These are phyloP conservation scores for Thyatira batis DNA, from an alignment of 2,888 invertebrate species.

Conservation along the genomic window DNA sequence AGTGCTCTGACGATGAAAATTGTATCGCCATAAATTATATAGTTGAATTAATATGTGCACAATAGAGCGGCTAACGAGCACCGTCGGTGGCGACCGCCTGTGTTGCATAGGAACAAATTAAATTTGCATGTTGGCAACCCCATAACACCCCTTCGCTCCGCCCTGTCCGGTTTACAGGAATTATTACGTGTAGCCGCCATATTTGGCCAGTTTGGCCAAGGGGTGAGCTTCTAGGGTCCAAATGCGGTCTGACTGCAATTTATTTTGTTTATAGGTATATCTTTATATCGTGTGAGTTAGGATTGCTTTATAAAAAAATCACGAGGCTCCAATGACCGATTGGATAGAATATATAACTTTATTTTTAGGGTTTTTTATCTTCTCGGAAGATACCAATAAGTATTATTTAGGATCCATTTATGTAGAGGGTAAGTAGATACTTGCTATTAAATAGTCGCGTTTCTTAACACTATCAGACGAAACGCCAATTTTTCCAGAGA, in stretches of 20 bases:
- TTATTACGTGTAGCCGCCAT: constrained; percentile 57
- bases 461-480: constrained; percentile 52
- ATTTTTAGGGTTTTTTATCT: too few relatives aligned
- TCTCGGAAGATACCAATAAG: not conserved
- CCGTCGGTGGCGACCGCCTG: constrained; percentile 62
- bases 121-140: constrained; percentile 78
- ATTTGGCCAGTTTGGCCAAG: constrained; percentile 43
- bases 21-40: constrained; percentile 66
- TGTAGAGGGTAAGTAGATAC: constrained; percentile 9
- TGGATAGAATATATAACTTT: too few relatives aligned
- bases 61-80: constrained; percentile 67
- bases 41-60: constrained; percentile 77
- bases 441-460: constrained; percentile 34
- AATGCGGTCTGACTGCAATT: constrained; percentile 47
- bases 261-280: constrained; percentile 26
- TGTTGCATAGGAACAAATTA: constrained; percentile 65
- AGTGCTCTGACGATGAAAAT: constrained; percentile 44
- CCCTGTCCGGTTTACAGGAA: constrained; percentile 37
- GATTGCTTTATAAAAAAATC: not conserved
- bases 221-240: constrained; percentile 36
- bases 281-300: not conserved
- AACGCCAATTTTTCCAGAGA: constrained; percentile 55
- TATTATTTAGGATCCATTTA: constrained; percentile 14
- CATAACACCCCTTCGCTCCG: constrained; percentile 51
- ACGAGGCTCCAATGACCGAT: not conserved